Base-by-base conservation (phyloP, 2,888 invertebrate genomes). In the Polyommatus icarus region DNA sequence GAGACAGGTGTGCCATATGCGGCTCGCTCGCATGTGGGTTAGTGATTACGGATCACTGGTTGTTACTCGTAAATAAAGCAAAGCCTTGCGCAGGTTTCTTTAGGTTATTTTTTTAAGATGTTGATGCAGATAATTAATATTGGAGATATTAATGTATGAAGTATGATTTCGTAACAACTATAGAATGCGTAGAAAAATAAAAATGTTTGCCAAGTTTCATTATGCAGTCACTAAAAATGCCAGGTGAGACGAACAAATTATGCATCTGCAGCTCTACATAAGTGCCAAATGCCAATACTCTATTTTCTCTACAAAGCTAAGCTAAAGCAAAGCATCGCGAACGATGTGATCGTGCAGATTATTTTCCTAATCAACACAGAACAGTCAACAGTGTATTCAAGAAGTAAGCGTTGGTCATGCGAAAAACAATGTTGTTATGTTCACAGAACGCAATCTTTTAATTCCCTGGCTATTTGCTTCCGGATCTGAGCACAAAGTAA, bases 161-260 rank as follows among this genome's bases (percentile, higher is more conserved):
- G 15, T 20, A 61, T 61, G 12, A 20, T 20, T 59, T 59, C 61
- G 29, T 67, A 20, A 20, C 12, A 10, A 12, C 67, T 15, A 29
- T 29, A 67, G 15, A 67, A 67, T 29, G 29, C 67, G 67, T 67
- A 67, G 29, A 67, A 67, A 67, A 67, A 67, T 67, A 12, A 29
- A 67, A 67, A 67, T 67, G 29, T 29, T 67, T 29, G 15, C 67
- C 67, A 67, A 29, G 67, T 67, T 29, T 29, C 15, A 67, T 5
- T 15, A 29, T 67, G 29, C 15, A 67, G 15, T 15, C 67, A 32
- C 29, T 15, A 32, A 61, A n/a, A 8, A 67, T 32, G 29, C 67
- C 67, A 29, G 67, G 67, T 67, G 67, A 67, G 18, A 67, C 15
- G 5, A 67, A 32, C 29, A 32, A 15, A 67, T 15, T 29, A 67